Base-by-base conservation (phyloP, 2,113 vertebrate genomes). In the Grammomys surdaster region DNA sequence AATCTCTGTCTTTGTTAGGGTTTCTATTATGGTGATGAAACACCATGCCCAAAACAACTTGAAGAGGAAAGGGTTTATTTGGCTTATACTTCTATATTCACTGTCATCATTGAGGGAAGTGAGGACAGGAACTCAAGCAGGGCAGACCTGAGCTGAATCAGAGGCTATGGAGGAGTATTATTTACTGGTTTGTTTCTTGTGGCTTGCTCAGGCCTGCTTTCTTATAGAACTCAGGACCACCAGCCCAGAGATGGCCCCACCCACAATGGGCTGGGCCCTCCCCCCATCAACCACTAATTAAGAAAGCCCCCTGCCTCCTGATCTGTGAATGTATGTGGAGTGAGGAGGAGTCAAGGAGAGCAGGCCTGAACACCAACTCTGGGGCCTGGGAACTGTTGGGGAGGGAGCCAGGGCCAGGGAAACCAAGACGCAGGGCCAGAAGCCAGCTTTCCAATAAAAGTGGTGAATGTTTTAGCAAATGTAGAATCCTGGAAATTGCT, bases 371-470 rank as follows among this genome's bases (percentile, higher is more conserved):
- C 54, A 60, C 76, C 63, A 51, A 78, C 58, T 4, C 48, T 48
- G 11, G 48, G 60, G 58, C 69, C 72, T 82, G 93, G 46, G 36
- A 58, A 54, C 17, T 10, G 67, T 36, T 0, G 6, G 60, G 54
- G 16, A 10, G 51, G 40, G 24, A 51, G 81, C 70, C 63, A 36
- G 7, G 82, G 43, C 33, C 63, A 46, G 5, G 75, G 76, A 48
- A 12, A 70, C 77, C 4, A 10, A 84, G 75, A 36, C 33, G 12
- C 85, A 76, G 43, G 93, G 58, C 90, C 1, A 9, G 77, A 80
- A 56, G 67, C 92, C 92, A 96, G 82, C 82, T 94, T 96, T 96
- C 95, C 89, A 69, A 56, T 94, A 91, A 77, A n/a, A 69, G 40
- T 60, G 67, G 17, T 46, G 36, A 95, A 19, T 63, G 63, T 85